These are phyloP conservation scores for Genyomyrus donnyi DNA, from an alignment of 2,113 vertebrate genomes.

Conservation along the genomic window DNA sequence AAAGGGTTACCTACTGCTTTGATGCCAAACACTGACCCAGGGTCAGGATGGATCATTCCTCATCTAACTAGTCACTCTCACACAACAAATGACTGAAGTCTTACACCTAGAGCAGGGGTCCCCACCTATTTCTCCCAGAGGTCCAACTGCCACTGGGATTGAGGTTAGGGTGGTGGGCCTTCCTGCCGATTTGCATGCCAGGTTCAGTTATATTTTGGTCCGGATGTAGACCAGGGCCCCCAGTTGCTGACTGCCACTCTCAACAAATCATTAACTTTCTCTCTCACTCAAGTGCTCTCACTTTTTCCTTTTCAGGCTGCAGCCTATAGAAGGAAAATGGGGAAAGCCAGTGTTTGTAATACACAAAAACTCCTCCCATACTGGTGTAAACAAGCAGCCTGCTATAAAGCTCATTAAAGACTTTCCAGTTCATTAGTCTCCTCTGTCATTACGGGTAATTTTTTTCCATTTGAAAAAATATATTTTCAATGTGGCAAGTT, in stretches of 20 bases:
- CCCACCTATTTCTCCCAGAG: neutral
- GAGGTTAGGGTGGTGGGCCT: neutral
- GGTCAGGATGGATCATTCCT: neutral
- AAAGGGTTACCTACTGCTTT: neutral
- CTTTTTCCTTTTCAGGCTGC: neutral
- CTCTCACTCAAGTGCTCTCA: neutral
- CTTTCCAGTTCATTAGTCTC: neutral
- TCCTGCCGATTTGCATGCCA: neutral
- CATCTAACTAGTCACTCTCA: conserved; percentile 29
- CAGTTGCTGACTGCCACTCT: neutral
- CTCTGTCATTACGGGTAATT: neutral
- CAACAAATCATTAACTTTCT: neutral
- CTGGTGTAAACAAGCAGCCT: neutral
- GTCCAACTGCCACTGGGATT: neutral
- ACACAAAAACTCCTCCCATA: neutral
- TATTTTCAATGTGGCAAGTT: neutral
- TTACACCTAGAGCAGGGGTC: neutral
- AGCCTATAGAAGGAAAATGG: neutral
- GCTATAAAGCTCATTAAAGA: neutral
- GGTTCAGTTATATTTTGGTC: neutral
- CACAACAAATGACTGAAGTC: conserved; percentile 45
- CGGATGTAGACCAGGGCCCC: too few species aligned
- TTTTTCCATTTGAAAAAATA: neutral
- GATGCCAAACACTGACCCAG: neutral
- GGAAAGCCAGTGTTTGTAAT: neutral